These are phyloP conservation scores for Agonopterix heracliana DNA, from an alignment of 2,888 invertebrate species.

Conservation along the genomic window DNA sequence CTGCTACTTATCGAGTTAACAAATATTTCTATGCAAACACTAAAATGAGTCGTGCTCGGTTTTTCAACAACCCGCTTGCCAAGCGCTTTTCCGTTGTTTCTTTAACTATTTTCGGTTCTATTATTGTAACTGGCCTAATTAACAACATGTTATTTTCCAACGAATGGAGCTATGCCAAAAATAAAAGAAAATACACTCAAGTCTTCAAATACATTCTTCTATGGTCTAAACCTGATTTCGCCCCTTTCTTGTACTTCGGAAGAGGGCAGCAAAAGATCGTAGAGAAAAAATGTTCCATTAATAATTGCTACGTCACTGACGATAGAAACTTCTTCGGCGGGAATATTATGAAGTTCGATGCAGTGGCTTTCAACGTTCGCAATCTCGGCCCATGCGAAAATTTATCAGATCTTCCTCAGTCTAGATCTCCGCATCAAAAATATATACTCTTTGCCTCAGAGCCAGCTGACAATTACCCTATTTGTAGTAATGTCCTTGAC, in stretches of 20 bases:
- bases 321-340: slow-evolving; percentile 36
- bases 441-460: slow-evolving; percentile 61
- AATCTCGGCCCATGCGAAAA: slow-evolving; percentile 21
- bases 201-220: slow-evolving; percentile 51
- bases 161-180: too few species aligned
- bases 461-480: slow-evolving; percentile 53
- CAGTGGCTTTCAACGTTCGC: slow-evolving; percentile 55
- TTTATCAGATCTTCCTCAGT: slow-evolving; percentile 27
- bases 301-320: slow-evolving; percentile 52
- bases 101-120: too few species aligned
- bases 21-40: too few species aligned
- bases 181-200: slow-evolving; percentile 4
- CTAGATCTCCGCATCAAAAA: slow-evolving; percentile 44
- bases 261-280: slow-evolving; percentile 48
- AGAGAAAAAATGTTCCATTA: slow-evolving; percentile 45
- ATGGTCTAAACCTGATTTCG: slow-evolving; percentile 43
- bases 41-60: too few species aligned
- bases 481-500: slow-evolving; percentile 43
- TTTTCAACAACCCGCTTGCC: slow-evolving; percentile 9
- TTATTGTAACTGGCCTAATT: too few species aligned
- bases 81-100: neutral
- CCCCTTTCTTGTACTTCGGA: slow-evolving; percentile 44
- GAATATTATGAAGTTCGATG: slow-evolving; percentile 46
- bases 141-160: too few species aligned
- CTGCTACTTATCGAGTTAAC: too few species aligned